Conservation (phyloP, 2,888 invertebrate species). For the Cactoblastis cactorum region DNA sequence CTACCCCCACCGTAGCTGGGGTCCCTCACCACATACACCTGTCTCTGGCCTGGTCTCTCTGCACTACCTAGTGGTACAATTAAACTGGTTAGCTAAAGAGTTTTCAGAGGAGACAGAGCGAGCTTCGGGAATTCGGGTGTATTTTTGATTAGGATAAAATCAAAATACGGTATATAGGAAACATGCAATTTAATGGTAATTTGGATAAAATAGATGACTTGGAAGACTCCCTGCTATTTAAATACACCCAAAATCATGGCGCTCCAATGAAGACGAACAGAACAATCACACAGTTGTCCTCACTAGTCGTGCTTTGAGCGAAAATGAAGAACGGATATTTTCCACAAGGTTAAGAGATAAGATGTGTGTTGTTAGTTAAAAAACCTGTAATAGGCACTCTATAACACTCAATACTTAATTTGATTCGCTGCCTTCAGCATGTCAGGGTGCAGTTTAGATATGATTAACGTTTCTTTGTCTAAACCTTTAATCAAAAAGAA, state of each 20-base stretch:
- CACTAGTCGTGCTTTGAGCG: neutral
- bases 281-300: constrained; percentile 8
- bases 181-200: too few species aligned
- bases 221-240: too few species aligned
- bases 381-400: constrained; percentile 44
- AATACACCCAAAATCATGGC: too few species aligned
- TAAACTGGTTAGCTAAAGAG: neutral
- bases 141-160: neutral
- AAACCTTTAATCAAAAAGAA: constrained; percentile 61
- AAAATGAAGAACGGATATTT: neutral
- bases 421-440: constrained; percentile 63
- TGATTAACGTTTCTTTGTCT: constrained; percentile 54
- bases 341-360: neutral
- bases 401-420: constrained; percentile 74
- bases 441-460: constrained; percentile 63
- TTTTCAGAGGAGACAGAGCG: neutral
- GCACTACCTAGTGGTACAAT: constrained; percentile 82
- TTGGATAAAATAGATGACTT: too few species aligned
- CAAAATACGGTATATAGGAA: too few species aligned
- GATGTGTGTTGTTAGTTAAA: constrained; percentile 33
- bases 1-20: constrained; percentile 82
- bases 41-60: constrained; percentile 91
- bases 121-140: neutral
- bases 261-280: too few species aligned
- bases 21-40: constrained; percentile 92